Base-by-base conservation (phyloP, 2,797 vertebrate species). In the Eupleurogrammus muticus region DNA sequence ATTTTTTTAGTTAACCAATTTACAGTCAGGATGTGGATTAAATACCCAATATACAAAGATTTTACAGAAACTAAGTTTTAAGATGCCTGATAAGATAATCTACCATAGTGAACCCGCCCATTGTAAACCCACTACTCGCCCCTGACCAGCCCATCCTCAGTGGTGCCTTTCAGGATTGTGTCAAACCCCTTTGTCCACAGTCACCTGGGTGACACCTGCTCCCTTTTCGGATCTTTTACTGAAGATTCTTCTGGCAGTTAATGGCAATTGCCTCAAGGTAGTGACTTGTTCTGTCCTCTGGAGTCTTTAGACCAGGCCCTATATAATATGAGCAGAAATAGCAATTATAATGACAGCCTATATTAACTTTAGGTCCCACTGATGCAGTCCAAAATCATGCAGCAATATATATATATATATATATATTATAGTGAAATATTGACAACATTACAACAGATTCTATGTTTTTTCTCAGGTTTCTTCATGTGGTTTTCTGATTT, bases 51-150 rank as follows among this genome's bases (percentile, higher is more conserved):
- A 14, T 20, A 12, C n/a, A 19, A 14, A 14, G 1, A 36, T 47
- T 11, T 4, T 21, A 11, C 2, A 38, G 32, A 9, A 46, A 50
- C 34, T 13, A 17, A 5, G n/a, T n/a, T n/a, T n/a, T n/a, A n/a
- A n/a, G n/a, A n/a, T n/a, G n/a, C n/a, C n/a, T n/a, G n/a, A n/a
- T n/a, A n/a, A n/a, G n/a, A n/a, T n/a, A n/a, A n/a, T n/a, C n/a
- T n/a, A n/a, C n/a, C n/a, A n/a, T n/a, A n/a, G n/a, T n/a, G 6
- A 52, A 66, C 94, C 9, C 74, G 99, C 98, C 97, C 97, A 91
- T 97, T 98, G 93, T 92, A 99, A 81, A 99, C 92, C 67, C 99
- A 98, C 80, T 99, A 96, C 81, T 98, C 94, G 24, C 98, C 98
- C 61, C 95, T 93, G 83, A 92, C 91, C 74, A 99, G 92, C 5